phyloP scores from a whole-genome alignment of 92 coral and sea anemone species.

The Siderastrea siderea region DNA sequence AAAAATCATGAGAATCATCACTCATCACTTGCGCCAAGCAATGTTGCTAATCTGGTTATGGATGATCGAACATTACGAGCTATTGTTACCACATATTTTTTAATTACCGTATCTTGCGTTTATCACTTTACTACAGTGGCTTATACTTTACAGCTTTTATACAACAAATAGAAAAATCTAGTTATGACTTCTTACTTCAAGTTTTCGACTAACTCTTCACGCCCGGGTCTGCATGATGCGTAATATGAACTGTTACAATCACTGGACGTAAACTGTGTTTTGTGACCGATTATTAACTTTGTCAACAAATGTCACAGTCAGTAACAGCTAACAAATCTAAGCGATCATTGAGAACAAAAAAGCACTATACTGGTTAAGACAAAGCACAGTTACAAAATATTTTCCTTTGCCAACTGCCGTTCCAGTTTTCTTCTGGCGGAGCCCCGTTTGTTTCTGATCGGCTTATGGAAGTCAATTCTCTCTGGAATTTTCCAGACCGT shows the following conservation, averaged over 20 bases:
- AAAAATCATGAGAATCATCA: not conserved
- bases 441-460: conserved; percentile 40
- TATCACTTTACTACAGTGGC: not conserved
- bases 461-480: conserved; percentile 12
- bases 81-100: not conserved
- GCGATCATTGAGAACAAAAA: not conserved
- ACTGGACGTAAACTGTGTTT: not conserved
- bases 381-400: not conserved
- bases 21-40: not conserved
- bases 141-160: too few species aligned
- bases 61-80: not conserved
- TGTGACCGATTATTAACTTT: not conserved
- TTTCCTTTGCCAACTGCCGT: conserved; percentile 12
- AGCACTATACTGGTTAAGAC: not conserved
- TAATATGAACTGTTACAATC: not conserved
- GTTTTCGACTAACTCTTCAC: not conserved
- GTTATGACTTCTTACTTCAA: not conserved
- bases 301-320: not conserved
- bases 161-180: not conserved
- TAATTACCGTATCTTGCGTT: not conserved
- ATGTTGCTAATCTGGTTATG: not conserved
- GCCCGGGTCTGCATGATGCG: too few species aligned
- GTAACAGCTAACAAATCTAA: too few species aligned
- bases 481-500: conserved; percentile 29
- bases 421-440: conserved; percentile 18